Evolutionary conservation across 2,888 invertebrate genomes (phyloP).

Genomic region (Lasioglossum pauxillum): DNA sequence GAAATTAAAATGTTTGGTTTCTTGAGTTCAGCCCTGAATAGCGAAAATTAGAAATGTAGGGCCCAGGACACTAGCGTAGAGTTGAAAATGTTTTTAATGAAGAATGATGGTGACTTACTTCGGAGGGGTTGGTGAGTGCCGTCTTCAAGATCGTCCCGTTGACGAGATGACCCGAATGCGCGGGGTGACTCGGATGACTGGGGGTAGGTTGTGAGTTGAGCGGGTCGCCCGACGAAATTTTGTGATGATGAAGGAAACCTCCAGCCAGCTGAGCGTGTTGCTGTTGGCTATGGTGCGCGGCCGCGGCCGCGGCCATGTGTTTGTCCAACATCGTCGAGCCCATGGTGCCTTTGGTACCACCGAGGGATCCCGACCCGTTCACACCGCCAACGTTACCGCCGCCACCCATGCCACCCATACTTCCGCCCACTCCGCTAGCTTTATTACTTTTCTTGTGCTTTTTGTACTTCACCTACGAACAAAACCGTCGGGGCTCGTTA

Average conservation of each 20-base stretch:
- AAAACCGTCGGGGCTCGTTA: not conserved
- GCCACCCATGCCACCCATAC: slow-evolving; percentile 84
- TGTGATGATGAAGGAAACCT: slow-evolving; percentile 83
- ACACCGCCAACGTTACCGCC: slow-evolving; percentile 81
- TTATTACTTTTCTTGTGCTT: slow-evolving; percentile 95
- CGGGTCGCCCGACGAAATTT: slow-evolving; percentile 81
- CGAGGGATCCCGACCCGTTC: slow-evolving; percentile 81
- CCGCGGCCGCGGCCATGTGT: slow-evolving; percentile 84
- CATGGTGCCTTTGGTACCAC: slow-evolving; percentile 78
- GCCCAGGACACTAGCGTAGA: not conserved
- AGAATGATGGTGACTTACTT: slow-evolving; percentile 85
- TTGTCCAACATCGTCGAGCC: slow-evolving; percentile 82
- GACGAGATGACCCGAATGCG: slow-evolving; percentile 90
- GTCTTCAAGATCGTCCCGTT: slow-evolving; percentile 97
- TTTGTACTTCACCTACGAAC: slow-evolving; percentile 94
- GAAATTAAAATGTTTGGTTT: too few species aligned
- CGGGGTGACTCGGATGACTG: slow-evolving; percentile 82
- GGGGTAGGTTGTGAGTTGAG: slow-evolving; percentile 81
- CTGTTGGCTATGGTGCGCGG: slow-evolving; percentile 84
- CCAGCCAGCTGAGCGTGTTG: slow-evolving; percentile 84
- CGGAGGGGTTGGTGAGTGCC: slow-evolving; percentile 97
- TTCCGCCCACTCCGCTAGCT: slow-evolving; percentile 84
- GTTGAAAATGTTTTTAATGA: not conserved
- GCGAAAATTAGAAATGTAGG: not conserved
- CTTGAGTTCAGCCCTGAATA: not conserved